These are phyloP conservation scores for Craseonycteris thonglongyai DNA, from an alignment of 2,113 vertebrate genomes.

Conservation along the genomic window DNA sequence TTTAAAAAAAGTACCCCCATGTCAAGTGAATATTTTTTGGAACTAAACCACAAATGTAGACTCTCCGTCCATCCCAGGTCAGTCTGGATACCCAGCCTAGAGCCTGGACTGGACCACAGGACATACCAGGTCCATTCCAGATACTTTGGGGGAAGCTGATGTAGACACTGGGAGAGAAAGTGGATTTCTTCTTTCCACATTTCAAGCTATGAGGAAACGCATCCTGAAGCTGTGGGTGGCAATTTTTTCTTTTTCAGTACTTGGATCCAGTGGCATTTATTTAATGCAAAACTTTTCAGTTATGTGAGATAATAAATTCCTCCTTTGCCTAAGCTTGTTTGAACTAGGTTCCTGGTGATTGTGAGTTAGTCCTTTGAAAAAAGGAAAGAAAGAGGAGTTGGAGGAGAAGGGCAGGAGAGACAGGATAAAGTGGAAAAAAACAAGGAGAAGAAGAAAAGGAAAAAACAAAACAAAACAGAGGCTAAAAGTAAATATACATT, in stretches of 20 bases:
- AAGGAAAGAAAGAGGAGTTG: not conserved
- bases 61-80: too few species aligned
- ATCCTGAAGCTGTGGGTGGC: not conserved
- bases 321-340: not conserved
- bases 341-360: not conserved
- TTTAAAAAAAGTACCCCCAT: too few species aligned
- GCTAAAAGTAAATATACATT: not conserved
- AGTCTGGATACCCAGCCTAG: too few species aligned
- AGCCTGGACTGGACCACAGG: too few species aligned
- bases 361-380: not conserved
- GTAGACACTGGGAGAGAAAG: not conserved
- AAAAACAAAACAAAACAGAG: not conserved
- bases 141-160: not conserved
- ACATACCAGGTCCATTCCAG: not conserved
- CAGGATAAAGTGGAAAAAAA: not conserved
- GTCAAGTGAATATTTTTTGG: too few species aligned
- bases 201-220: not conserved
- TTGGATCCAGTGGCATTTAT: not conserved
- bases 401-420: not conserved
- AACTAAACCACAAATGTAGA: too few species aligned
- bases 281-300: not conserved
- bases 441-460: not conserved
- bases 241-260: not conserved
- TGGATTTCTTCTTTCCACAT: not conserved
- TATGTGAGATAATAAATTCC: not conserved